Evolutionary conservation across 92 coral and sea anemone species (phyloP).

Genomic region (Umimayanthus chanpuru): DNA sequence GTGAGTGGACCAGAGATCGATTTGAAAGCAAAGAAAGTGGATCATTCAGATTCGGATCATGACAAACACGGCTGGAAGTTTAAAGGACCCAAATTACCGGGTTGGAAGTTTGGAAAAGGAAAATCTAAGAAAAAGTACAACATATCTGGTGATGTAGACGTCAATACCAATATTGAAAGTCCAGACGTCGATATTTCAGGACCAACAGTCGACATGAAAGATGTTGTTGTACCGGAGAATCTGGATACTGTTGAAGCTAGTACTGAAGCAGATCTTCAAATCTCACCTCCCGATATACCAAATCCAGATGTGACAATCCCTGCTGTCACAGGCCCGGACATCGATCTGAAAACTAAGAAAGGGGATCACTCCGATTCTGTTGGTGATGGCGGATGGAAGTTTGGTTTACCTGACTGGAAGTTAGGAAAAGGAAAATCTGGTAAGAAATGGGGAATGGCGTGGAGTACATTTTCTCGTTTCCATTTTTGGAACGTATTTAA

Average conservation of each 20-base stretch:
- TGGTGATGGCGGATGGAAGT: not conserved
- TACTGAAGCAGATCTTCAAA: not conserved
- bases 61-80: no score
- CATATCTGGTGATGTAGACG: constrained; percentile 9
- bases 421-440: not conserved
- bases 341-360: not conserved
- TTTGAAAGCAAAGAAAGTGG: no score
- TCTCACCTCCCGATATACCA: not conserved
- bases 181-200: constrained; percentile 15
- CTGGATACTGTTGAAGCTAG: not conserved
- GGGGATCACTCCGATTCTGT: constrained; percentile 11
- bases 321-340: constrained; percentile 3
- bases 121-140: no score
- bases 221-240: not conserved
- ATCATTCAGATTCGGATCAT: no score
- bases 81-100: no score
- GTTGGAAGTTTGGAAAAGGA: no score
- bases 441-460: not conserved
- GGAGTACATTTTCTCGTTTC: not conserved
- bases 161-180: not conserved
- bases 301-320: not conserved
- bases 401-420: constrained; percentile 5
- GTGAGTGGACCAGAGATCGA: no score
- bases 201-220: not conserved
- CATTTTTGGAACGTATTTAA: not conserved